Evolutionary conservation across 2,888 invertebrate genomes (phyloP), one percentile per base, ranked within the genome.

Genomic region (Plebejus argus): DNA sequence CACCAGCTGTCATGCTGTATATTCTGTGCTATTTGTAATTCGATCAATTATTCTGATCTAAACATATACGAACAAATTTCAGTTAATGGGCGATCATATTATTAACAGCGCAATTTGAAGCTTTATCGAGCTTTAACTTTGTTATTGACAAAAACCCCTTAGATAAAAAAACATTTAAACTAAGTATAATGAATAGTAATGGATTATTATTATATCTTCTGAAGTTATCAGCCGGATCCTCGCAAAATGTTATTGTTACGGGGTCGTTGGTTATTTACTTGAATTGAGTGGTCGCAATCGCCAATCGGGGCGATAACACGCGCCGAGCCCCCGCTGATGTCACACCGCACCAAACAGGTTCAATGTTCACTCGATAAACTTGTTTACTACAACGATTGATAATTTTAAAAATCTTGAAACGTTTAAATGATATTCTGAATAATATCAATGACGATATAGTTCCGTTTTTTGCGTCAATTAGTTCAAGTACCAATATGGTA

Each of bases 331-430:
- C 82, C 79, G 66, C 81, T 76, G 79, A 79, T 80, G 79, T 74
- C 79, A 78, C 66, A 28, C 61, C 58, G 20, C 76, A 78, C 79
- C 18, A 49, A 76, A 53, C 4, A 35, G 78, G 82, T 82, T 83
- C 83, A 82, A 81, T 78, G 82, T 80, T 82, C 83, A 81, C 33
- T n/a, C 76, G 83, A 83, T 83, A 82, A 83, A 78, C 78, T 20
- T 77, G 78, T 79, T 80, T 79, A 76, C 78, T 79, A 80, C 70
- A 78, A 76, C 56, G 58, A 77, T 23, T 28, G 53, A 74, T 74
- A 74, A 74, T 74, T 18, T 74, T 18, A 1, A 49, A 74, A 71
- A 71, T 74, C 74, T 53, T 74, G 49, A 49, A 53, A 49, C 23
- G 45, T 49, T 39, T n/a, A n/a, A 49, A 72, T 72, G 49, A 49